Percentiles rank a stretch among this genome's conserved stretches.
These are phyloP conservation scores for Willisornis vidua DNA, from an alignment of 2,113 vertebrate species.

Conservation along the genomic window DNA sequence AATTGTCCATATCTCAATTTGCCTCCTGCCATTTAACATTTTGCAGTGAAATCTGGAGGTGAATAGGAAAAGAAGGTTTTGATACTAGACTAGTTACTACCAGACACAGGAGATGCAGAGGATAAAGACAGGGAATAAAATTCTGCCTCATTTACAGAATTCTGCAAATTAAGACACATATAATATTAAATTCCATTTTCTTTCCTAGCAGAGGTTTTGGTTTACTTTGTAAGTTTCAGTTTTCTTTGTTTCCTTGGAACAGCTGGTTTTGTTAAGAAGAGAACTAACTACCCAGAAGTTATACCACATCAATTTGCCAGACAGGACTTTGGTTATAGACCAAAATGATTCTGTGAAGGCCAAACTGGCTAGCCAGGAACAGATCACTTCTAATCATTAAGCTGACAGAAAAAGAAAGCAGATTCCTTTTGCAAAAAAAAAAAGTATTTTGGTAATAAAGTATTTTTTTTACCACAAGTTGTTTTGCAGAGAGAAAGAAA, in stretches of 20 bases:
- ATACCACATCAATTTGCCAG: background rate
- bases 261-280: background rate
- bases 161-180: background rate
- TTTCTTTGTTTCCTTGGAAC: background rate
- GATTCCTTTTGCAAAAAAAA: background rate
- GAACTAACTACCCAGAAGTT: background rate
- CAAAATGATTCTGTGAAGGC: background rate
- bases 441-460: background rate
- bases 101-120: background rate
- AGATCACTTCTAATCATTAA: background rate
- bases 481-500: background rate
- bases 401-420: background rate
- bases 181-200: background rate
- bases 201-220: background rate
- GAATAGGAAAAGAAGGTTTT: background rate
- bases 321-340: background rate
- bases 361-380: background rate
- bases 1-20: background rate
- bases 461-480: background rate
- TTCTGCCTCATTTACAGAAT: background rate
- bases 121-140: background rate
- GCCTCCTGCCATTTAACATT: background rate
- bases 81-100: background rate
- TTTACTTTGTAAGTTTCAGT: background rate
- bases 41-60: background rate